Conservation (phyloP, 2,797 vertebrate species). For the Gallinago stenura region DNA sequence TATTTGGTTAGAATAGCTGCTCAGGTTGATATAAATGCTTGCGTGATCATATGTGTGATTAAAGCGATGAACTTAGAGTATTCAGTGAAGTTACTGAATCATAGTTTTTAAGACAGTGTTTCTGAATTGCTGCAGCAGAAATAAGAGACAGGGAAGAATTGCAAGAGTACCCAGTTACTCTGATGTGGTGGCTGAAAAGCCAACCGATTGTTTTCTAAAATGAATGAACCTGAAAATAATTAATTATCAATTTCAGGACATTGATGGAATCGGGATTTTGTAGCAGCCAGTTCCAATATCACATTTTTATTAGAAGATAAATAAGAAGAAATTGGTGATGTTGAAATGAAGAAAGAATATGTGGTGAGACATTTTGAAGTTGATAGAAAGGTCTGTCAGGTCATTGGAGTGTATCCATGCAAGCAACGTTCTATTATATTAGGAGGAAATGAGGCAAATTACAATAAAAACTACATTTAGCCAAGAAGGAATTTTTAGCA, state of each 20-base stretch:
- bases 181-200: not conserved
- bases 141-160: not conserved
- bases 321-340: not conserved
- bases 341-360: not conserved
- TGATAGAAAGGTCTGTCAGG: not conserved
- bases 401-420: not conserved
- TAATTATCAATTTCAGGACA: not conserved
- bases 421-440: not conserved
- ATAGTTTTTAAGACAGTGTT: not conserved
- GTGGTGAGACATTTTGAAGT: not conserved
- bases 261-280: not conserved
- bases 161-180: not conserved
- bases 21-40: not conserved
- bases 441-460: conserved; percentile 59
- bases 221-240: not conserved
- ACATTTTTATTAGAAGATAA: not conserved
- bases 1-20: not conserved
- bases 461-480: conserved; percentile 35
- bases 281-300: not conserved
- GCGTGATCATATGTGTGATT: fast-evolving
- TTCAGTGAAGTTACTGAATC: not conserved
- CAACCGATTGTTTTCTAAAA: not conserved
- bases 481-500: conserved; percentile 13
- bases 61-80: not conserved
- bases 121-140: not conserved